These are phyloP conservation scores for Drosophila colorata DNA, from an alignment of 2,888 invertebrate genomes.

Conservation along the genomic window DNA sequence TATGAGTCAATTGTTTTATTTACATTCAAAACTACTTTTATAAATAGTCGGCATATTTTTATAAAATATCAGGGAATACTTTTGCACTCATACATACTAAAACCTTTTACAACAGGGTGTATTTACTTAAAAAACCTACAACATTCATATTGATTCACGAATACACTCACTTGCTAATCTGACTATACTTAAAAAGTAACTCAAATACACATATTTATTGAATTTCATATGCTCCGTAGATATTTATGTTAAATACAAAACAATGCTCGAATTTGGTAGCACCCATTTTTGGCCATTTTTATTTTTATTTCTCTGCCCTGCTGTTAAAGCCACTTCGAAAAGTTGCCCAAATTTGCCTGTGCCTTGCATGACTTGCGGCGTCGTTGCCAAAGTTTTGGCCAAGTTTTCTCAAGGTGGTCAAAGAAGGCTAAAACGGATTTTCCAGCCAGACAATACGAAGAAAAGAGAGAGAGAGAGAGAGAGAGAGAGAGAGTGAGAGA, in stretches of 20 bases:
- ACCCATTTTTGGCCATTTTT: neutral
- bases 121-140: too few species aligned
- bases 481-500: neutral
- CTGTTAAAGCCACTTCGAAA: constrained; percentile 13
- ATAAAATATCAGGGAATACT: too few species aligned
- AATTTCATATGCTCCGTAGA: neutral
- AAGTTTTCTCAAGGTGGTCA: constrained; percentile 61
- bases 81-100: too few species aligned
- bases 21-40: too few species aligned
- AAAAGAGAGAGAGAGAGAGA: neutral
- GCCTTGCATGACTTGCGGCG: constrained; percentile 46
- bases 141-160: too few species aligned
- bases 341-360: constrained; percentile 36
- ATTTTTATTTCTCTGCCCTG: neutral
- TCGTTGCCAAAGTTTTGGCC: constrained; percentile 42
- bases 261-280: neutral
- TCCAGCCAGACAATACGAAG: neutral
- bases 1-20: too few species aligned
- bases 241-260: neutral
- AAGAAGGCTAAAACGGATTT: constrained; percentile 48
- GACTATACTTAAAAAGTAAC: too few species aligned
- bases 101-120: too few species aligned
- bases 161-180: too few species aligned
- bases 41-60: too few species aligned
- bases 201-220: neutral